Percentiles rank a stretch among this genome's conserved stretches.
Evolutionary conservation across 1,140 invertebrate genomes (phyloP).

Genomic region (Diachasma alloeum): DNA sequence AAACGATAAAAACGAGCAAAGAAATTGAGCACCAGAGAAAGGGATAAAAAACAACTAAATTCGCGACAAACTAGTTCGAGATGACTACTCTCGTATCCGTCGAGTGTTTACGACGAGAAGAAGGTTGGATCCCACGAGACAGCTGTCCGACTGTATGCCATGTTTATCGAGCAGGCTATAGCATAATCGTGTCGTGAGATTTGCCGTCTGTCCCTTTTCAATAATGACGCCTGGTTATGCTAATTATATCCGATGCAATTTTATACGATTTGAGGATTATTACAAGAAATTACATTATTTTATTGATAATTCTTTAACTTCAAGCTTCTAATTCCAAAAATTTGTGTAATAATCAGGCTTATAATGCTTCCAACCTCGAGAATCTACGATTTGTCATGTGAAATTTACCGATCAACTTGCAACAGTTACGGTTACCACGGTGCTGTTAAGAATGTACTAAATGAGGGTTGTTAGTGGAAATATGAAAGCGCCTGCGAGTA

Average conservation of each 20-base stretch:
- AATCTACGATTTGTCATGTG: too few relatives aligned
- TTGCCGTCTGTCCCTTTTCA: not conserved
- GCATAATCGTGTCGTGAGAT: not conserved
- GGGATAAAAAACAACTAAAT: not conserved
- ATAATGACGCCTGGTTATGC: not conserved
- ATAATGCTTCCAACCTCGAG: not conserved
- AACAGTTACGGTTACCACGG: not conserved
- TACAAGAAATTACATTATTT: not conserved
- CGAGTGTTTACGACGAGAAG: not conserved
- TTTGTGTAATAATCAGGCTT: not conserved
- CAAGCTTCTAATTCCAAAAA: not conserved
- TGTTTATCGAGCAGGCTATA: not conserved
- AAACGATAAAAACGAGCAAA: not conserved
- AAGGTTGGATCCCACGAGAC: constrained; percentile 2
- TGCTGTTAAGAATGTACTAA: not conserved
- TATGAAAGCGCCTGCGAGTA: not conserved
- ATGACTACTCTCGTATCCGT: not conserved
- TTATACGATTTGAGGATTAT: not conserved
- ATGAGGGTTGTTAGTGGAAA: not conserved
- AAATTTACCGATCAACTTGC: not conserved
- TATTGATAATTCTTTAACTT: not conserved
- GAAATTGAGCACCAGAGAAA: not conserved
- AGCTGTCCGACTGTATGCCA: not conserved
- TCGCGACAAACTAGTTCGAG: not conserved
- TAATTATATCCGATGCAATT: not conserved